A percentile compares a stretch with the other conserved stretches of the same genome.
Evolutionary conservation across 1,140 invertebrate species (phyloP).

Genomic region (Panulirus ornatus): DNA sequence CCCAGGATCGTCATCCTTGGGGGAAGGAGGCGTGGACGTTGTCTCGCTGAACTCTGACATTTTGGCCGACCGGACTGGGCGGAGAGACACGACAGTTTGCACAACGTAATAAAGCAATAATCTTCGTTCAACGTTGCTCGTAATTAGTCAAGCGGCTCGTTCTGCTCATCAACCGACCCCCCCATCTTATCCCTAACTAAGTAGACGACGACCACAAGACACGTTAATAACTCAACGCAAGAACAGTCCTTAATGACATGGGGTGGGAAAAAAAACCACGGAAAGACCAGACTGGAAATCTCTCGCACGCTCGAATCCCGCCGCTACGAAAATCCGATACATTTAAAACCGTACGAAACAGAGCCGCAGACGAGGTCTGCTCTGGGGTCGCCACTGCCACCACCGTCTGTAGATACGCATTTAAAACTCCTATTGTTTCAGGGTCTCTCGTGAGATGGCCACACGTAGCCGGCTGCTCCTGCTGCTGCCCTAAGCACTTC

Average conservation of each 20-base stretch:
- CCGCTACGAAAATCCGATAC: slow-evolving; percentile 12
- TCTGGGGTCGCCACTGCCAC: background rate
- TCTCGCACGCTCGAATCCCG: too few species aligned
- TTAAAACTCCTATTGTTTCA: slow-evolving; percentile 52
- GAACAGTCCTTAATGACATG: background rate
- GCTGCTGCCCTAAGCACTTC: background rate
- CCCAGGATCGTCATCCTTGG: slow-evolving; percentile 38
- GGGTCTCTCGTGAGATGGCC: slow-evolving; percentile 15
- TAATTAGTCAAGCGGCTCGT: slow-evolving; percentile 23
- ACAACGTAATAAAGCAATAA: slow-evolving; percentile 57
- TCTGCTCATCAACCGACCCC: background rate
- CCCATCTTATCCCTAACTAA: too few species aligned
- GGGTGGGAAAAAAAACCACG: too few species aligned
- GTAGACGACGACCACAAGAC: background rate
- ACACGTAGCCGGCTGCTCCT: too few species aligned
- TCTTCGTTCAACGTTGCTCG: slow-evolving; percentile 48
- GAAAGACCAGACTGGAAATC: too few species aligned
- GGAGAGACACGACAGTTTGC: slow-evolving; percentile 68
- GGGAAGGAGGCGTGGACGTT: slow-evolving; percentile 51
- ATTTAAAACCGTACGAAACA: slow-evolving; percentile 35
- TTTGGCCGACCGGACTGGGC: slow-evolving; percentile 46
- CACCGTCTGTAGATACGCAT: slow-evolving; percentile 50
- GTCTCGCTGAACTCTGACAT: slow-evolving; percentile 63
- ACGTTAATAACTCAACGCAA: background rate
- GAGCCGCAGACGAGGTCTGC: background rate